Conservation (phyloP, 2,113 vertebrate species). For the Ptilonorhynchus violaceus region DNA sequence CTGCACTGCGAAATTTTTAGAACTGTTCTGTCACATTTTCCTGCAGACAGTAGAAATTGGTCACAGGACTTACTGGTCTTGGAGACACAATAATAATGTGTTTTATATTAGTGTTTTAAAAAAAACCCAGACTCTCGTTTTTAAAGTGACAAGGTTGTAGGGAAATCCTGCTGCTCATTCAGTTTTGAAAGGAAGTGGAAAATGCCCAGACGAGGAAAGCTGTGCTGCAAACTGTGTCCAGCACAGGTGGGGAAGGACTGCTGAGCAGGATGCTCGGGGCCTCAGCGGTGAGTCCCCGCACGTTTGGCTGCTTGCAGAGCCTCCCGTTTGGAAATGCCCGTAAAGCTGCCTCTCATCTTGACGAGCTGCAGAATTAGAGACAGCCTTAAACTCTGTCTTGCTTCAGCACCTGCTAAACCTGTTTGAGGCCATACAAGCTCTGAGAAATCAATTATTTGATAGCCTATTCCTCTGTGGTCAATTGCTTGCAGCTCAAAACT, state of each 20-base stretch:
- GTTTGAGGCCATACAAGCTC: constrained; percentile 9
- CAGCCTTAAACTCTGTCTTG: constrained; percentile 22
- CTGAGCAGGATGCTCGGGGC: not conserved
- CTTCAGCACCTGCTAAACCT: constrained; percentile 36
- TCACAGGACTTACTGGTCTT: not conserved
- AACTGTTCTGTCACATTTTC: not conserved
- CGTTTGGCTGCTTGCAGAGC: not conserved
- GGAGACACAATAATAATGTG: not conserved
- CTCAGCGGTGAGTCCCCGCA: not conserved
- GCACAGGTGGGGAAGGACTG: not conserved
- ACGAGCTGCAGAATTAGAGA: constrained; percentile 38
- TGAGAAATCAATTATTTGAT: constrained; percentile 38
- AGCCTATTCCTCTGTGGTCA: constrained; percentile 2
- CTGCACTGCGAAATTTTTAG: not conserved
- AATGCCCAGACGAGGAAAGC: not conserved
- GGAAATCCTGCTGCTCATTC: not conserved
- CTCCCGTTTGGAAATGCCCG: not conserved
- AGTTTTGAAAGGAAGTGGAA: not conserved
- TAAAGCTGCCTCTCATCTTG: constrained; percentile 32
- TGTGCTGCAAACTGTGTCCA: not conserved
- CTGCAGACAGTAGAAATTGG: not conserved
- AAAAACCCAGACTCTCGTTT: not conserved
- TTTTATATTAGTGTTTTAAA: not conserved
- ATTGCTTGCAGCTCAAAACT: not conserved
- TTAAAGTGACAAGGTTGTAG: not conserved